phyloP scores from a whole-genome alignment of 2,113 vertebrate species.

The Xyrauchen texanus region DNA sequence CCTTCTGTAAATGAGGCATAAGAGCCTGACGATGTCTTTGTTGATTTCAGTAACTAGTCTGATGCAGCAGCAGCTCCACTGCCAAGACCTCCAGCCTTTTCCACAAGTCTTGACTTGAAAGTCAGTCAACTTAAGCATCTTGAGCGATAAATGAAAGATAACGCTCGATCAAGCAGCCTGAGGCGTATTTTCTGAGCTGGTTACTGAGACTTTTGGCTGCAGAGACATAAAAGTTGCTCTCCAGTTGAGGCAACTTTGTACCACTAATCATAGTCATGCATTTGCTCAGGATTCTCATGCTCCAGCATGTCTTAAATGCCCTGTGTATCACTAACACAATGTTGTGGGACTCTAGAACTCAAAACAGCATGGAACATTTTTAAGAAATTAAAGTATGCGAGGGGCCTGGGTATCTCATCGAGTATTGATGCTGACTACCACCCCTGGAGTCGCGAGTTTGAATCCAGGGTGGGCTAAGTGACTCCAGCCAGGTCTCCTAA shows the following conservation, averaged over 20 bases:
- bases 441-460: no score
- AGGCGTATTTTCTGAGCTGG: constrained; percentile 3
- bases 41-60: constrained; percentile 7
- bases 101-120: constrained; percentile 27
- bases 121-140: constrained; percentile 18
- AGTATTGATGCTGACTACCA: no score
- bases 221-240: constrained; percentile 27
- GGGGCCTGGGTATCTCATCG: no score
- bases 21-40: constrained; percentile 12
- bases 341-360: neutral
- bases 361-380: no score
- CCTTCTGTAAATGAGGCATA: constrained; percentile 27
- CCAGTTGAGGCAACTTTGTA: constrained; percentile 21
- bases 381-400: no score
- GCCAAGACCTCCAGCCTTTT: constrained; percentile 34
- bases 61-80: constrained; percentile 7
- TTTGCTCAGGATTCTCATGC: constrained; percentile 28
- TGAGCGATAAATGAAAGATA: constrained; percentile 30
- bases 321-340: constrained; percentile 29
- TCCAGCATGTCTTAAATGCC: constrained; percentile 21
- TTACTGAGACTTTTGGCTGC: constrained; percentile 4
- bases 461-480: no score
- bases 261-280: neutral
- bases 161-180: constrained; percentile 10
- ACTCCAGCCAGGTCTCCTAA: no score